Evolutionary conservation across 2,113 vertebrate genomes (phyloP), one percentile per base, ranked within the genome.

Genomic region (Archocentrus centrarchus): DNA sequence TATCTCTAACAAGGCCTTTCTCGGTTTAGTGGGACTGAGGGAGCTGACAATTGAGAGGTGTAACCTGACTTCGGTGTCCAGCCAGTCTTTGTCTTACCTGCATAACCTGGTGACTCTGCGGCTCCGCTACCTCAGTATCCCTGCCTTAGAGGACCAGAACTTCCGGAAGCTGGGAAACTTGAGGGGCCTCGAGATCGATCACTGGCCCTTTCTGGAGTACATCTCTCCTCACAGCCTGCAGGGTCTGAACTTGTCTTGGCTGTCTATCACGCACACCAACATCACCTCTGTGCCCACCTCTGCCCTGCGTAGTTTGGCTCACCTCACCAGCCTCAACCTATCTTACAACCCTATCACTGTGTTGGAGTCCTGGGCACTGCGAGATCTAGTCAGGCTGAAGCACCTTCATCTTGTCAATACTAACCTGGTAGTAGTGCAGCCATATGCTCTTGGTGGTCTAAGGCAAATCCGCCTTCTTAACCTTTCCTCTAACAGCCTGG

Each of bases 221-320:
- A 93, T 99, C 50, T 96, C 97, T 4, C 95, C 98, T 1, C 96
- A 96, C 87, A 97, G 97, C 93, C 96, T 99, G 85, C 97, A 96
- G 82, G 98, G 98, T 18, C 96, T 99, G 35, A 99, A 99, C 94
- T 96, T 99, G 89, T 99, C 97, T 5, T 99, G 96, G 11, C 96
- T 99, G 79, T 98, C 97, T 1, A 96, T 99, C 86, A 99, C 98
- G 1, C 96, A 98, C 95, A 99, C 98, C 80, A 99, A 99, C 94
- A 97, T 99, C 94, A 97, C 97, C 11, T 95, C 95, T 0, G 98
- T 99, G 85, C 98, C 98, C 4, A 95, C 96, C 0, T 95, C 97
- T 18, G 97, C 98, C 75, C 96, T 99, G 80, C 96, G 97, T 80
- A 97, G 95, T 92, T 95, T 99, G 92, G 95, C 95, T 44, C 97